Evolutionary conservation across 2,888 invertebrate genomes (phyloP), one percentile per base, ranked within the genome.

Genomic region (Diploptera punctata): DNA sequence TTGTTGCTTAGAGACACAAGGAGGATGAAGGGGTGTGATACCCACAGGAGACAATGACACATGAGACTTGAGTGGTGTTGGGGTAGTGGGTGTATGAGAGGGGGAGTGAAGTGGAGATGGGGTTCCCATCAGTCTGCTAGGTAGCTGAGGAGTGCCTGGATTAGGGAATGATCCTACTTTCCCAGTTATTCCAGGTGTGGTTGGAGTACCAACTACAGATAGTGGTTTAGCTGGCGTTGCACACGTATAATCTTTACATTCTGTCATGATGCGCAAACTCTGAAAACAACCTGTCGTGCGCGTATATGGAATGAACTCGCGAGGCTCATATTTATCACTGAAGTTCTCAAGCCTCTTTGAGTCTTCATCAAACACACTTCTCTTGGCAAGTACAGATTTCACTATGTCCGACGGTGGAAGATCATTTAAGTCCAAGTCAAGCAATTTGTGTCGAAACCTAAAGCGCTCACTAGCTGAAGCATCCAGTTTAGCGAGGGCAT

Each of bases 321-420:
- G 86, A 74, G 87, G 90, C 84, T 96, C 89, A 84, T 95, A 90
- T 84, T 94, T 90, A 83, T 96, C 91, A 81, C 91, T 88, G 72
- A 93, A 91, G 79, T 94, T 94, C 82, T 97, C 97, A 73, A 98
- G 86, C 43, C 98, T 87, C 83, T 97, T 96, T 49, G 93, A 90
- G 82, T 98, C 98, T 82, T 98, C 98, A 81, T 98, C 98, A 83
- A 98, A 98, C 69, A 98, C 95, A 68, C 96, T 97, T 76, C 93
- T 91, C 82, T 95, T 95, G 4, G 97, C 95, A 79, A 98, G 87
- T 78, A 98, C 89, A 26, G 95, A 94, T 80, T 95, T 94, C 47
- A 97, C 94, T 79, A 98, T 97, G 79, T 97, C 97, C 26, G 97
- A 97, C 0, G 97, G 97, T 81, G 97, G 94, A 73, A 93, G 88